Conservation (phyloP, 2,113 vertebrate genomes). For the Lates calcarifer region DNA sequence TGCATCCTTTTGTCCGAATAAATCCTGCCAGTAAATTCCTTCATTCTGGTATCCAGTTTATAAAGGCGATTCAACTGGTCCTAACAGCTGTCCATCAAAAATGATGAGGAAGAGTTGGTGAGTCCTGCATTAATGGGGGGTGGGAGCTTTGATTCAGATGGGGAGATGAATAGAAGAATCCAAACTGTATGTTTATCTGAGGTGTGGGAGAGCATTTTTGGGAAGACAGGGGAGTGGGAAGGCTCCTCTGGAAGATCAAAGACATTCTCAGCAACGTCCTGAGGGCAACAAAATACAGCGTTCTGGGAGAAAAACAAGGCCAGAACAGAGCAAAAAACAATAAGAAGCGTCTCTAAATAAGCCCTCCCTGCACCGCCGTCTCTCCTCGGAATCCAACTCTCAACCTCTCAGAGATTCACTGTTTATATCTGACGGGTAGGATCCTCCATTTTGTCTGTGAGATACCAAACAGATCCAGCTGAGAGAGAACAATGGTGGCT, state of each 20-base stretch:
- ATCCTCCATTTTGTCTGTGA: slow-evolving; percentile 65
- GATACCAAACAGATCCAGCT: slow-evolving; percentile 71
- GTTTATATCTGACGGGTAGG: slow-evolving; percentile 61
- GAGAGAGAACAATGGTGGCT: slow-evolving; percentile 81
- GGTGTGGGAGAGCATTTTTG: slow-evolving; percentile 50
- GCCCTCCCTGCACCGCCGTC: slow-evolving; percentile 18
- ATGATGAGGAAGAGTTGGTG: slow-evolving; percentile 23
- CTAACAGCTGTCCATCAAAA: slow-evolving; percentile 46
- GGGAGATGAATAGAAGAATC: slow-evolving; percentile 61
- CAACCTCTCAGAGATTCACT: slow-evolving; percentile 54
- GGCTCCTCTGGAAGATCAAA: slow-evolving; percentile 78
- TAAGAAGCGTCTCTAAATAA: slow-evolving; percentile 59
- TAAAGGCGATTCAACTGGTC: slow-evolving; percentile 37
- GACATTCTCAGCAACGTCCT: slow-evolving; percentile 83
- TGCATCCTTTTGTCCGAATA: slow-evolving; percentile 16
- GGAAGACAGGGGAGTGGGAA: slow-evolving; percentile 71
- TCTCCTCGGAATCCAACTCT: slow-evolving; percentile 42
- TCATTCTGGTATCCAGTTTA: slow-evolving; percentile 29
- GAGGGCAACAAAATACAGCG: slow-evolving; percentile 77
- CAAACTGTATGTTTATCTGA: slow-evolving; percentile 57
- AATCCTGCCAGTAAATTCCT: slow-evolving; percentile 38
- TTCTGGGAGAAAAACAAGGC: slow-evolving; percentile 76
- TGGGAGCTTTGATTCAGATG: slow-evolving; percentile 7
- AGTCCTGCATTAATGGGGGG: slow-evolving; percentile 10
- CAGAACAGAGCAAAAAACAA: slow-evolving; percentile 58